Evolutionary conservation across 2,797 vertebrate species (phyloP).

Genomic region (Lepus oiostolus): DNA sequence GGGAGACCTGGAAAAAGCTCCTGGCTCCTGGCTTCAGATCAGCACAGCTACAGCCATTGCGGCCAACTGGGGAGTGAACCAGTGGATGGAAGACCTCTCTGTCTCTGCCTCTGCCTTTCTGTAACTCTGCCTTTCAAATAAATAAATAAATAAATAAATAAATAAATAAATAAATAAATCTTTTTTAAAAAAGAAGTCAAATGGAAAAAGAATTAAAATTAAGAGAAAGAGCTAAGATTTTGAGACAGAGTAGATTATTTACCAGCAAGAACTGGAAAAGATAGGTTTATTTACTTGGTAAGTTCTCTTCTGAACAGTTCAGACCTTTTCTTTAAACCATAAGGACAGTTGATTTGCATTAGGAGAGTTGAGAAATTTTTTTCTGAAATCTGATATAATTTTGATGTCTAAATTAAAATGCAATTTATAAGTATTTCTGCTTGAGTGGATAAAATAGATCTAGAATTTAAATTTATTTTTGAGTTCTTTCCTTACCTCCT

Average conservation of each 20-base stretch:
- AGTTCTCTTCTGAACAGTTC: conserved; percentile 31
- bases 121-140: no score
- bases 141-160: no score
- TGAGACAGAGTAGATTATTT: background rate
- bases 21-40: no score
- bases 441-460: background rate
- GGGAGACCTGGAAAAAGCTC: no score
- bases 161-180: no score
- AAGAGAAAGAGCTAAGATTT: background rate
- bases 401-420: conserved; percentile 51
- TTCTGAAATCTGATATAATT: conserved; percentile 38
- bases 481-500: background rate
- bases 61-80: no score
- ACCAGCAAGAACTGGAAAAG: background rate
- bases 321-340: background rate
- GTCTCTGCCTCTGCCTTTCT: no score
- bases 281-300: conserved; percentile 5
- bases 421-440: background rate
- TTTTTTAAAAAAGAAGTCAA: background rate
- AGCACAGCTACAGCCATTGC: no score
- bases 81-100: no score
- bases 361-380: conserved; percentile 13
- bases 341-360: background rate
- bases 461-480: conserved; percentile 40
- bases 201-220: conserved; percentile 22